Percentiles rank a stretch among this genome's conserved stretches.
Evolutionary conservation across 2,888 invertebrate genomes (phyloP).

Genomic region (Schizaphis graminum): DNA sequence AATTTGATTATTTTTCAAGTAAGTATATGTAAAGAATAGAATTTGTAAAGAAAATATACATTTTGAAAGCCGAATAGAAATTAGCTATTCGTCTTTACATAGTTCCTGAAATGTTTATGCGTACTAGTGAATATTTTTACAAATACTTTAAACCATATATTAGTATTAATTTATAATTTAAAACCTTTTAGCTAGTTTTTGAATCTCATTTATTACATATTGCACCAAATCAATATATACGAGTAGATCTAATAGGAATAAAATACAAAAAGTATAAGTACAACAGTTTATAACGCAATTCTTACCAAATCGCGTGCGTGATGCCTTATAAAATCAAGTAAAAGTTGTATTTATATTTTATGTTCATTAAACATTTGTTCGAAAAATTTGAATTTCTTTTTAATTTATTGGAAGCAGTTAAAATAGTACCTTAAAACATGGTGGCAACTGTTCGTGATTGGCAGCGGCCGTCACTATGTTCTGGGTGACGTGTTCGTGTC

Average conservation of each 20-base stretch:
- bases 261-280: neutral
- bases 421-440: conserved; percentile 50
- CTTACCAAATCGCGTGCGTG: neutral
- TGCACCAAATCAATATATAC: neutral
- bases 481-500: conserved; percentile 51
- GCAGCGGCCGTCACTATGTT: conserved; percentile 39
- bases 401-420: conserved; percentile 12
- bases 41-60: neutral
- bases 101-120: neutral
- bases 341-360: neutral
- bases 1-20: neutral
- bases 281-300: neutral
- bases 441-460: conserved; percentile 61
- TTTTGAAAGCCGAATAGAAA: neutral
- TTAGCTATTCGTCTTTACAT: neutral
- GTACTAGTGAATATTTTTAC: neutral
- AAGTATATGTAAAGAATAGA: neutral
- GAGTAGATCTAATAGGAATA: neutral
- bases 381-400: neutral
- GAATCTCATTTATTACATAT: neutral
- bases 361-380: neutral
- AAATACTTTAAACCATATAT: neutral
- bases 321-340: neutral
- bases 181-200: neutral
- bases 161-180: neutral